Evolutionary conservation across 2,888 invertebrate genomes (phyloP).

Genomic region (Cataglyphis rosenhaueri): DNA sequence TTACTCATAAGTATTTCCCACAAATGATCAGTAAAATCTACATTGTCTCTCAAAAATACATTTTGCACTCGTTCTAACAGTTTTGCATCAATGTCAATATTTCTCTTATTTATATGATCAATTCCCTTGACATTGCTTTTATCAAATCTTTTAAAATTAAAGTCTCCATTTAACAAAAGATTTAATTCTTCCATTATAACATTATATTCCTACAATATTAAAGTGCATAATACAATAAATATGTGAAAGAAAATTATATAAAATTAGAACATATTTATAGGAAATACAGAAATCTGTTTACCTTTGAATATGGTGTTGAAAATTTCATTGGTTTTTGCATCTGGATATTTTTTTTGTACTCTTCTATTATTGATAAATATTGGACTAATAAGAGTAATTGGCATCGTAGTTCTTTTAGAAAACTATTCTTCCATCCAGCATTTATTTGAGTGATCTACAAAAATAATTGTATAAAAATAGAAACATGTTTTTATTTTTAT

Average conservation of each 20-base stretch:
- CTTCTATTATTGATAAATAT: conserved; percentile 72
- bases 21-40: conserved; percentile 77
- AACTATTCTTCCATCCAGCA: conserved; percentile 70
- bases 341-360: conserved; percentile 63
- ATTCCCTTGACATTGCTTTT: background rate
- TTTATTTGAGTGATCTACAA: conserved; percentile 71
- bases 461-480: conserved; percentile 17
- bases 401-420: conserved; percentile 72
- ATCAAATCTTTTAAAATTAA: conserved; percentile 41
- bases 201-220: conserved; percentile 64
- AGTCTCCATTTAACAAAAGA: conserved; percentile 68
- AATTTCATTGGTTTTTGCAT: conserved; percentile 60
- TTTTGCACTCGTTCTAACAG: conserved; percentile 67
- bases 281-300: conserved; percentile 41
- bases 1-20: conserved; percentile 73
- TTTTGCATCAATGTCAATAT: conserved; percentile 64
- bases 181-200: conserved; percentile 65
- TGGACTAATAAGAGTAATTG: conserved; percentile 73
- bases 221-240: background rate
- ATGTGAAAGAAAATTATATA: background rate
- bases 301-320: conserved; percentile 65
- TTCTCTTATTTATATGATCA: conserved; percentile 55
- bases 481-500: background rate
- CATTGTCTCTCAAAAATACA: conserved; percentile 70
- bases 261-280: background rate